Percentiles rank a stretch among this genome's conserved stretches.
phyloP scores from a whole-genome alignment of 1,140 invertebrate species.

The Hylaeus anthracinus region DNA sequence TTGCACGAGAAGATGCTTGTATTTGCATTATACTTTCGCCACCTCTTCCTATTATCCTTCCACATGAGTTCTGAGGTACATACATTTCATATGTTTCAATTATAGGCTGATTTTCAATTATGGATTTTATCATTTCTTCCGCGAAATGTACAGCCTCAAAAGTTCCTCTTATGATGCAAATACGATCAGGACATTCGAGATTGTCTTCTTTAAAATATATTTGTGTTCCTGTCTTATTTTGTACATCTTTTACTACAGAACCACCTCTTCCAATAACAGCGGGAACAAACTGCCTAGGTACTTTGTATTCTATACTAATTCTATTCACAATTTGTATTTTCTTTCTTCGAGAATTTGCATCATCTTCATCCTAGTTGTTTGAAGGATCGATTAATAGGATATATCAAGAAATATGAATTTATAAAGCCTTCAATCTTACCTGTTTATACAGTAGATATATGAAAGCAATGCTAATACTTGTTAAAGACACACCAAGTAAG shows the following conservation, averaged over 20 bases:
- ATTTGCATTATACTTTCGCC: conserved; percentile 88
- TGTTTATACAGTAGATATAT: conserved; percentile 78
- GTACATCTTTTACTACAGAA: conserved; percentile 86
- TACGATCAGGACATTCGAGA: conserved; percentile 66
- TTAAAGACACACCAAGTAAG: conserved; percentile 76
- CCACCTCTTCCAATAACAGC: conserved; percentile 85
- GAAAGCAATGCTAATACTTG: conserved; percentile 75
- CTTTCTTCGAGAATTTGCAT: conserved; percentile 8
- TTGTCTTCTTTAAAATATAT: conserved; percentile 85
- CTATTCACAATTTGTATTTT: not conserved
- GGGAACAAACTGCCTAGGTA: conserved; percentile 79
- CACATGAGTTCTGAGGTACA: conserved; percentile 84
- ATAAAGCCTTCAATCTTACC: conserved; percentile 54
- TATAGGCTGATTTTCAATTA: conserved; percentile 85
- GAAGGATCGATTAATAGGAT: conserved; percentile 30
- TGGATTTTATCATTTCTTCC: conserved; percentile 86
- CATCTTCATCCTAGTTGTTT: conserved; percentile 55
- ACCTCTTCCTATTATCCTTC: conserved; percentile 86
- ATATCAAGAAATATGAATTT: conserved; percentile 6
- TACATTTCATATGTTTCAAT: conserved; percentile 84
- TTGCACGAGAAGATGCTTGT: conserved; percentile 83
- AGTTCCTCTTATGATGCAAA: conserved; percentile 86
- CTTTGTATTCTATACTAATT: conserved; percentile 71
- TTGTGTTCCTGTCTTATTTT: conserved; percentile 85
- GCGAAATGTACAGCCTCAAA: conserved; percentile 84